These are phyloP conservation scores for Pandemis corylana DNA, from an alignment of 2,888 invertebrate species.

Conservation along the genomic window DNA sequence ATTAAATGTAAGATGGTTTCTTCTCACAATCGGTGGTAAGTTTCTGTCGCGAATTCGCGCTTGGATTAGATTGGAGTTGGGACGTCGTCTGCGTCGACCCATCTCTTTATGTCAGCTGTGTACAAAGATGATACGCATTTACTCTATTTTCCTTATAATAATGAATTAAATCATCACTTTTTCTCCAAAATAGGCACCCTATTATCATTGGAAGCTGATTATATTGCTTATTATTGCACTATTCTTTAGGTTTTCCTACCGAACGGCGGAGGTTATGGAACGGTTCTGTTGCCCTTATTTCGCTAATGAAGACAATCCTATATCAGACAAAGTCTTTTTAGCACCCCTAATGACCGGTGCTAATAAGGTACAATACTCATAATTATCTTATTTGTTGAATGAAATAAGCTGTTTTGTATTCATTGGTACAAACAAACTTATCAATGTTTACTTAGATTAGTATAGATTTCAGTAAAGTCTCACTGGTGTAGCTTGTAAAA, in stretches of 20 bases:
- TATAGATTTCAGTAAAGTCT: slow-evolving; percentile 54
- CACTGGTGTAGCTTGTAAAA: slow-evolving; percentile 44
- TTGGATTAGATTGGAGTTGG: slow-evolving; percentile 69
- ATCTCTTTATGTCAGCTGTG: slow-evolving; percentile 83
- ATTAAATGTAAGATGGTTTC: slow-evolving; percentile 53
- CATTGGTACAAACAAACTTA: slow-evolving; percentile 68
- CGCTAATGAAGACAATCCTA: slow-evolving; percentile 72
- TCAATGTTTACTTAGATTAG: slow-evolving; percentile 74
- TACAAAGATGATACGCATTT: slow-evolving; percentile 84
- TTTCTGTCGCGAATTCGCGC: slow-evolving; percentile 69
- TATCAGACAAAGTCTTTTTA: slow-evolving; percentile 70
- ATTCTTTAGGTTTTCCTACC: slow-evolving; percentile 75
- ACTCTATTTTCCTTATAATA: slow-evolving; percentile 63
- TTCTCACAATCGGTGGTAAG: slow-evolving; percentile 45
- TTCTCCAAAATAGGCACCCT: slow-evolving; percentile 56
- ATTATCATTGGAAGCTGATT: slow-evolving; percentile 51
- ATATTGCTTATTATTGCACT: slow-evolving; percentile 58
- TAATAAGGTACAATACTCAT: slow-evolving; percentile 69
- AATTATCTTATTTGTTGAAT: slow-evolving; percentile 48
- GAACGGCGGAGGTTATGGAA: slow-evolving; percentile 81
- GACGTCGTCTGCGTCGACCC: slow-evolving; percentile 70
- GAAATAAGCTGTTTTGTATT: slow-evolving; percentile 45
- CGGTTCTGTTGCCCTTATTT: slow-evolving; percentile 73
- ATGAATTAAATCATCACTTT: slow-evolving; percentile 77
- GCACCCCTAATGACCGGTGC: slow-evolving; percentile 77